phyloP scores from a whole-genome alignment of 2,797 vertebrate genomes.

The Cyclopterus lumpus region DNA sequence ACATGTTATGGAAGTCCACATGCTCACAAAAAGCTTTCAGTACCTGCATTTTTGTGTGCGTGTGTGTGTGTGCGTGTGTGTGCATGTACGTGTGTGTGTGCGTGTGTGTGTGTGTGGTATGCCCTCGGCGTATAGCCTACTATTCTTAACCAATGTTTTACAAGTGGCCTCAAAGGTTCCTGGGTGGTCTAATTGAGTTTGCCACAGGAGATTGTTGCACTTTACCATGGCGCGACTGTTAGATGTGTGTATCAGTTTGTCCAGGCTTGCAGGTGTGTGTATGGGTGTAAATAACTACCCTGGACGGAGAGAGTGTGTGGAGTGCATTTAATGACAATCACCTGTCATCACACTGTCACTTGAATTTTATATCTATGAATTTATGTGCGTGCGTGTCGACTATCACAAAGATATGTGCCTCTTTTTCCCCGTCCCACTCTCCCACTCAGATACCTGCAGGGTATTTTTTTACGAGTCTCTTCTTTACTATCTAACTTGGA shows the following conservation, averaged over 20 bases:
- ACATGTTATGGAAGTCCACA: too few relatives aligned
- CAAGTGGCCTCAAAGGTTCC: slow-evolving; percentile 56
- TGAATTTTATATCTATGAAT: slow-evolving; percentile 20
- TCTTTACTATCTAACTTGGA: slow-evolving; percentile 50
- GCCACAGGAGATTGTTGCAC: slow-evolving; percentile 52
- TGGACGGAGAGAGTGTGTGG: slow-evolving; percentile 26
- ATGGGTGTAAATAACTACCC: slow-evolving; percentile 55
- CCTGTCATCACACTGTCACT: slow-evolving; percentile 48
- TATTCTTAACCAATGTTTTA: slow-evolving; percentile 65
- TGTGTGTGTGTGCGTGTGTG: too few relatives aligned
- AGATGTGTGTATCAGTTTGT: slow-evolving; percentile 26
- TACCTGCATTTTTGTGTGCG: too few relatives aligned
- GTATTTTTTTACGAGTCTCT: slow-evolving; percentile 17
- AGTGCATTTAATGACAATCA: slow-evolving; percentile 45
- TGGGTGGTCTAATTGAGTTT: slow-evolving; percentile 71
- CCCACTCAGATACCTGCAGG: slow-evolving; percentile 27
- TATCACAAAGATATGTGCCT: slow-evolving; percentile 1
- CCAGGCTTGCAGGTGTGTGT: slow-evolving; percentile 44
- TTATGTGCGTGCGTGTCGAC: slow-evolving; percentile 3
- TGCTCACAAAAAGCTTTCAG: too few relatives aligned
- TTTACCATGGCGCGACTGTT: slow-evolving; percentile 28
- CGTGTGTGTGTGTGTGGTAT: background rate
- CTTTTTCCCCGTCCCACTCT: slow-evolving; percentile 26
- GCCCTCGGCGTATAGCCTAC: slow-evolving; percentile 21
- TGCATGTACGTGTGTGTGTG: background rate